Percentiles rank a stretch among this genome's conserved stretches.
Conservation (phyloP, 2,113 vertebrate species). For the Triplophysa dalaica region DNA sequence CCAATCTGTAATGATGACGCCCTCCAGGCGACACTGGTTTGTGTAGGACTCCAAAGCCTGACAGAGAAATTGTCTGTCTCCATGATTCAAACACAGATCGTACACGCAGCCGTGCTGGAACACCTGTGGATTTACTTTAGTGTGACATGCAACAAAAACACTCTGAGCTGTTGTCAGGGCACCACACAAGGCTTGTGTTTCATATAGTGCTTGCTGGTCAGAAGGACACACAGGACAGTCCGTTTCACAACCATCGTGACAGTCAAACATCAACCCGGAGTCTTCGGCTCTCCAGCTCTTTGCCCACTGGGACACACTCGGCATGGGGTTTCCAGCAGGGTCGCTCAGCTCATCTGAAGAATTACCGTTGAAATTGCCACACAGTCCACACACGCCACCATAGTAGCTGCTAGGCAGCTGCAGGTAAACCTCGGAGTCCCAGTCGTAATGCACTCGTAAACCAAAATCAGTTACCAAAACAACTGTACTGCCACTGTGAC, state of each 20-base stretch:
- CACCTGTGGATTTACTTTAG: slow-evolving; percentile 63
- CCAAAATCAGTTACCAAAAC: slow-evolving; percentile 73
- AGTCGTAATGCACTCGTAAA: slow-evolving; percentile 71
- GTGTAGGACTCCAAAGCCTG: slow-evolving; percentile 70
- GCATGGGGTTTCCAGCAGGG: slow-evolving; percentile 51
- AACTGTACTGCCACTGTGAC: slow-evolving; percentile 52
- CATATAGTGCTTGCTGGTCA: slow-evolving; percentile 54
- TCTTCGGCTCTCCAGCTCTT: slow-evolving; percentile 72
- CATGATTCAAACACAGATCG: slow-evolving; percentile 70
- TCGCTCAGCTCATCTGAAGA: slow-evolving; percentile 63
- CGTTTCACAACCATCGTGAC: slow-evolving; percentile 64
- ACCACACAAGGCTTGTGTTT: slow-evolving; percentile 68
- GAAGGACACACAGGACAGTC: slow-evolving; percentile 63
- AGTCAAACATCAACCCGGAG: slow-evolving; percentile 54
- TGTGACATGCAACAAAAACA: slow-evolving; percentile 70
- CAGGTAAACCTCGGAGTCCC: slow-evolving; percentile 60
- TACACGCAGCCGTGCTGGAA: slow-evolving; percentile 71
- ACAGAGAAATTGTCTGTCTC: slow-evolving; percentile 69
- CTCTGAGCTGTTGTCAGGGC: slow-evolving; percentile 60
- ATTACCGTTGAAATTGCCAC: slow-evolving; percentile 78
- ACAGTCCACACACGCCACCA: slow-evolving; percentile 75
- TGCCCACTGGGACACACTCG: slow-evolving; percentile 62
- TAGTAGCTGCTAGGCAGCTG: slow-evolving; percentile 73
- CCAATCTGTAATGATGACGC: slow-evolving; percentile 70
- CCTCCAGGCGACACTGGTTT: slow-evolving; percentile 66